These are phyloP conservation scores for Rhinoraja longicauda DNA, from an alignment of 2,797 vertebrate genomes.

Conservation along the genomic window DNA sequence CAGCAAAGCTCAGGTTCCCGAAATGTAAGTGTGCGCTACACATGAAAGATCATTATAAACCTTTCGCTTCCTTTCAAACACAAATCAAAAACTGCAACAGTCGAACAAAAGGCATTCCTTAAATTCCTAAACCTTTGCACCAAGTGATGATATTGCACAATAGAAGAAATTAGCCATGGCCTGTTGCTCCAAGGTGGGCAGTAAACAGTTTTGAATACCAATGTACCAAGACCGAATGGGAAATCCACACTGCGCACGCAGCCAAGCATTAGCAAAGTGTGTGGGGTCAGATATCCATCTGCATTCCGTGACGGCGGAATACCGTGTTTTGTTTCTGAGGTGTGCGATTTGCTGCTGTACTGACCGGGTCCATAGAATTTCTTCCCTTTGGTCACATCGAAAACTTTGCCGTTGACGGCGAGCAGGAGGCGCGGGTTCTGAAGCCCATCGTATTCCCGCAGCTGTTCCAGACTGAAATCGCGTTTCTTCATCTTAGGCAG, in stretches of 20 bases:
- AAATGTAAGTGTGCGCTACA: no score
- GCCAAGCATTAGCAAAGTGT: not conserved
- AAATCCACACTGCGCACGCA: not conserved
- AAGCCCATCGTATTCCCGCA: conserved; percentile 83
- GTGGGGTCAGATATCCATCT: not conserved
- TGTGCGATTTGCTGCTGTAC: conserved; percentile 41
- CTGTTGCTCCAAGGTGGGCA: no score
- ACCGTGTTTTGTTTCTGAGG: not conserved
- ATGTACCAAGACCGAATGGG: not conserved
- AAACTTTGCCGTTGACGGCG: conserved; percentile 94
- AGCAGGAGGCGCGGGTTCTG: conserved; percentile 86
- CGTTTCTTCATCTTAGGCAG: conserved; percentile 93
- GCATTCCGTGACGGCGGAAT: not conserved
- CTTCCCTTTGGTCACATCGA: conserved; percentile 91
- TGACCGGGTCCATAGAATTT: conserved; percentile 97
- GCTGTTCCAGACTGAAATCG: conserved; percentile 88
- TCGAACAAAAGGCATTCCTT: not conserved
- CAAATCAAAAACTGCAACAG: not conserved
- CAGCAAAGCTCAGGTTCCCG: not conserved
- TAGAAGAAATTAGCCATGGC: not conserved
- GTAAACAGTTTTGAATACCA: not conserved
- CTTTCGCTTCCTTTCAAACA: not conserved
- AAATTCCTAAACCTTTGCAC: not conserved
- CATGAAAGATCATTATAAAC: not conserved
- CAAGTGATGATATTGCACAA: not conserved